phyloP scores from a whole-genome alignment of 2,797 vertebrate genomes.

The Crocidura indochinensis region DNA sequence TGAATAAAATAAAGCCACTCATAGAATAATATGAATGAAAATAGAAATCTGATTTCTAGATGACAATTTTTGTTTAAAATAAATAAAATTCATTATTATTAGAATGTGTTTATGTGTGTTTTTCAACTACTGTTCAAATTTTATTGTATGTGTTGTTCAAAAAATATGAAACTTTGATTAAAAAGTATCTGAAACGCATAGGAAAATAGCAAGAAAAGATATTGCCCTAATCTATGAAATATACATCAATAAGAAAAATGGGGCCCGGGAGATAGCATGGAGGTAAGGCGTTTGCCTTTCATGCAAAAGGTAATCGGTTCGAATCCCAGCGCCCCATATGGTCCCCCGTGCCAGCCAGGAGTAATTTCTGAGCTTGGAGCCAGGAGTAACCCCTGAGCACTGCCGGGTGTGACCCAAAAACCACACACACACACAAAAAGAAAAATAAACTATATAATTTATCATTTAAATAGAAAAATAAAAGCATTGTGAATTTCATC shows the following conservation, averaged over 20 bases:
- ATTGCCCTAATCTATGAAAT: conserved; percentile 17
- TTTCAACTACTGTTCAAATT: neutral
- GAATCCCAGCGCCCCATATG: no score
- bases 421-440: no score
- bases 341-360: no score
- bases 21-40: conserved; percentile 48
- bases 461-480: conserved; percentile 20
- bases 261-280: no score
- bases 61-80: conserved; percentile 50
- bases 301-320: no score
- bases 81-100: conserved; percentile 43
- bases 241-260: conserved; percentile 17
- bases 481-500: neutral
- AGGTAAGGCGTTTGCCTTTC: no score
- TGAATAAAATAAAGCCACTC: conserved; percentile 54
- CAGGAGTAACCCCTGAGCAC: no score
- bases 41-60: conserved; percentile 19
- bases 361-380: no score
- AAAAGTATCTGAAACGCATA: neutral
- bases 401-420: no score
- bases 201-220: conserved; percentile 50
- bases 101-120: conserved; percentile 50
- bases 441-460: conserved; percentile 10
- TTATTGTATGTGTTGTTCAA: no score
- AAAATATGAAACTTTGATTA: neutral